Base-by-base conservation (phyloP, 1,140 invertebrate species). In the Venturia canescens region DNA sequence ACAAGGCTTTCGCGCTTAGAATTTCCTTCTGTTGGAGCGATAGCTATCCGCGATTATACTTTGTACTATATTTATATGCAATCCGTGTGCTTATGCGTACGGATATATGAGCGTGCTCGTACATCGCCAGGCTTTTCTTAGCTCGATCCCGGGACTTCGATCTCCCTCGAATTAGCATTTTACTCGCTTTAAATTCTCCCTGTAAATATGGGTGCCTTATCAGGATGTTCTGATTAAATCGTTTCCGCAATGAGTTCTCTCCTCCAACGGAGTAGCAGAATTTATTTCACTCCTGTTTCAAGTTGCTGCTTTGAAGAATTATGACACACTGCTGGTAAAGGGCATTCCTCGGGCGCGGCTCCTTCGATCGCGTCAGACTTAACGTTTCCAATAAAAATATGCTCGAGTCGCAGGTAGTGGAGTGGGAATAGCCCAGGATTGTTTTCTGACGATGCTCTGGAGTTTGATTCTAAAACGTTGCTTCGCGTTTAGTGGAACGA, bases 1-100 rank as follows among this genome's bases (percentile, higher is more conserved):
- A 27, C 27, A 50, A 71, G 3, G 4, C 44, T 53, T 74, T 74
- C 27, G 44, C 44, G 71, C 71, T 74, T 74, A 74, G 38, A 74
- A 74, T 74, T 74, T 74, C 71, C 71, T 74, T 74, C 71, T 44
- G 71, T 26, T 16, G 15, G 50, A 74, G 71, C 71, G 38, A 74
- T 74, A 74, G 44, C 44, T n/a, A 16, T 23, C 44, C 26, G 16
- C 66, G 66, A 69, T 69, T 31, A 69, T 31, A 31, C 27, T 34
- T 34, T 34, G 31, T 34, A 34, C 31, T 34, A 34, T 34, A 34
- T 34, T 34, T 34, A 34, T 34, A 34, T 34, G 31, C 7, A 34
- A 34, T 34, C 3, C 7, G 31, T 34, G 7, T 7, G 31, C n/a
- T n/a, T n/a, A n/a, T 34, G 7, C n/a, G n/a, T 53, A 53, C 15